Conservation (phyloP, 2,113 vertebrate genomes). For the Fregata magnificens region DNA sequence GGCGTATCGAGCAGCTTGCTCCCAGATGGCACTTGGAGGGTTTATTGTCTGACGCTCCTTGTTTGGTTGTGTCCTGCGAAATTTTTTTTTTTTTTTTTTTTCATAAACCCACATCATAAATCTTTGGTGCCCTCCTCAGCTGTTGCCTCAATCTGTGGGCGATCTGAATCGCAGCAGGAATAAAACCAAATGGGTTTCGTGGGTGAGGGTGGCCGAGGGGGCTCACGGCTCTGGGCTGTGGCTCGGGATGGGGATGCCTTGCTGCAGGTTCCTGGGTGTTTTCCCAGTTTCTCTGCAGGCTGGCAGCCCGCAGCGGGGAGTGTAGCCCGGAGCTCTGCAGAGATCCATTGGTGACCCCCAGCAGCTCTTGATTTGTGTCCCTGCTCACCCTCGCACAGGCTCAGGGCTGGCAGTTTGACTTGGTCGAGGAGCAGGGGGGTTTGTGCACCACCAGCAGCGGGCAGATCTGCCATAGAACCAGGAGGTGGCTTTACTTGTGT, state of each 20-base stretch:
- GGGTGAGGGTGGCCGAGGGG: neutral
- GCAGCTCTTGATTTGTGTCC: neutral
- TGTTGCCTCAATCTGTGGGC: neutral
- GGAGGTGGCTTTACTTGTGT: neutral
- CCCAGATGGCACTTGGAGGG: neutral
- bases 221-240: neutral
- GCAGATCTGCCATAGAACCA: neutral
- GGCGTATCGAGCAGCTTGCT: neutral
- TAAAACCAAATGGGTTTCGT: neutral
- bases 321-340: neutral
- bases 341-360: neutral
- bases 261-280: neutral
- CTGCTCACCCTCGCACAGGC: neutral
- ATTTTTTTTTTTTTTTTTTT: neutral
- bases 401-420: neutral
- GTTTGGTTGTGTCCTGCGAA: neutral
- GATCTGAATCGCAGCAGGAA: neutral
- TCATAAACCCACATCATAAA: neutral
- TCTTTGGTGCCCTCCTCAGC: neutral
- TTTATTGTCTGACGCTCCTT: neutral
- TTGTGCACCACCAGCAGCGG: neutral
- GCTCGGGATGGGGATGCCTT: neutral
- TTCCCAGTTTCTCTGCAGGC: neutral
- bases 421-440: neutral
- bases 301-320: neutral